These are phyloP conservation scores for Fissipunctia ypsillon DNA, from an alignment of 2,888 invertebrate genomes.

Conservation along the genomic window DNA sequence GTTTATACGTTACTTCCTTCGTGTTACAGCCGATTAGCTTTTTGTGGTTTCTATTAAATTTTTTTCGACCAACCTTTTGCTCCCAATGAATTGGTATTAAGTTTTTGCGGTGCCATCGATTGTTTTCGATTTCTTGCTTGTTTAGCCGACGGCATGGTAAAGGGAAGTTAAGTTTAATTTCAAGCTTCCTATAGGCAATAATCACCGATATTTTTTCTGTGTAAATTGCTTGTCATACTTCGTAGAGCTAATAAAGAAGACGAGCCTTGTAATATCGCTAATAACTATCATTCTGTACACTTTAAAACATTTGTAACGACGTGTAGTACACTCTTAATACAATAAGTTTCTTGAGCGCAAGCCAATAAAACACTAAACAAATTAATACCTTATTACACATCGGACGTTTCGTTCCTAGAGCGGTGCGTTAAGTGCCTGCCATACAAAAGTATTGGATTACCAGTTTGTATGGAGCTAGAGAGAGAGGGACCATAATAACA, in stretches of 20 bases:
- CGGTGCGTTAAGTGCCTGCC: slow-evolving; percentile 87
- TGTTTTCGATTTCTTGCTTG: slow-evolving; percentile 76
- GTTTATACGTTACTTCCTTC: slow-evolving; percentile 89
- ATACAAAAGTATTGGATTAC: slow-evolving; percentile 91
- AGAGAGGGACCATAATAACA: slow-evolving; percentile 89
- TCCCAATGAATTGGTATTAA: slow-evolving; percentile 79
- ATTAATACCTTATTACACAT: slow-evolving; percentile 79
- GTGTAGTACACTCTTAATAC: slow-evolving; percentile 33
- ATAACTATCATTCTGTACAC: slow-evolving; percentile 40
- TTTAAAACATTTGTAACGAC: slow-evolving; percentile 53
- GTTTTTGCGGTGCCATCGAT: slow-evolving; percentile 78
- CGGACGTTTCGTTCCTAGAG: slow-evolving; percentile 81
- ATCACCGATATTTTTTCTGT: slow-evolving; percentile 23
- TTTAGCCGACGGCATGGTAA: slow-evolving; percentile 48
- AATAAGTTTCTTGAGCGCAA: slow-evolving; percentile 63
- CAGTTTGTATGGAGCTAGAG: slow-evolving; percentile 87
- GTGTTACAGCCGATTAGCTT: slow-evolving; percentile 86
- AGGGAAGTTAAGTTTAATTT: slow-evolving; percentile 20
- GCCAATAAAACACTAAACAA: slow-evolving; percentile 79
- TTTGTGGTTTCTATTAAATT: slow-evolving; percentile 83
- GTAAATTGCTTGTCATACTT: slow-evolving; percentile 50
- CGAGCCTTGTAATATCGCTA: slow-evolving; percentile 49
- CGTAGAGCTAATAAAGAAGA: slow-evolving; percentile 49
- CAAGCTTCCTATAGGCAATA: slow-evolving; percentile 28
- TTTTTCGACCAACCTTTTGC: slow-evolving; percentile 75